A percentile compares a stretch with the other conserved stretches of the same genome.
phyloP scores from a whole-genome alignment of 2,797 vertebrate genomes.

The Aeoliscus strigatus region DNA sequence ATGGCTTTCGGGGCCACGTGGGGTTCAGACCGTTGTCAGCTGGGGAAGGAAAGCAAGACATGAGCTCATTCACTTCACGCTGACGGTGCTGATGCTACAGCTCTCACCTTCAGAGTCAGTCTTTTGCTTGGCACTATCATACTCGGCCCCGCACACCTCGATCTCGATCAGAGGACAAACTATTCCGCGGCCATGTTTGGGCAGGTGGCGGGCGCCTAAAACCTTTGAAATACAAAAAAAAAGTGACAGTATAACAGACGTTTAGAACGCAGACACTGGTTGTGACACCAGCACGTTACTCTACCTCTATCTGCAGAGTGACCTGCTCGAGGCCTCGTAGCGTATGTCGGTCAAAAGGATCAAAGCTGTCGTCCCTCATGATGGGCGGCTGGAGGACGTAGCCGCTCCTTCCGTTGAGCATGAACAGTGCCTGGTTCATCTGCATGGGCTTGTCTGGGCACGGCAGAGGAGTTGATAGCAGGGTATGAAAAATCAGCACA shows the following conservation, averaged over 20 bases:
- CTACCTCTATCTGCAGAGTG: constrained; percentile 87
- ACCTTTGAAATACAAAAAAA: constrained; percentile 71
- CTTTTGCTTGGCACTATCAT: constrained; percentile 90
- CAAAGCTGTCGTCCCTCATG: constrained; percentile 94
- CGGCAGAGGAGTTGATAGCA: too few species aligned
- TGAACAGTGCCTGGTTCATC: constrained; percentile 98
- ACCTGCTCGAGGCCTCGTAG: constrained; percentile 80
- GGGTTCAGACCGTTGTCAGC: constrained; percentile 97
- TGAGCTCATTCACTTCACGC: neutral
- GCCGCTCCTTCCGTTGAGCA: constrained; percentile 88
- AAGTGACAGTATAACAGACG: too few species aligned
- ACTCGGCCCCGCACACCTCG: constrained; percentile 93
- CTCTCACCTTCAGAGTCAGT: constrained; percentile 90
- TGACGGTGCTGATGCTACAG: neutral
- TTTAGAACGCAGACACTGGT: too few species aligned
- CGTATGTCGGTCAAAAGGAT: constrained; percentile 91
- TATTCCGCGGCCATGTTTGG: constrained; percentile 94
- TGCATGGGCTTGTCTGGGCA: constrained; percentile 96
- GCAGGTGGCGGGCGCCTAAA: constrained; percentile 91
- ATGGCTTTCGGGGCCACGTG: constrained; percentile 86
- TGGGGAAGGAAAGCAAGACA: constrained; percentile 40
- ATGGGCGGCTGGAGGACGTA: constrained; percentile 89
- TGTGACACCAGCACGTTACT: neutral
- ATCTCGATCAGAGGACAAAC: constrained; percentile 96
- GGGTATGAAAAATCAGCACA: too few species aligned